Evolutionary conservation across 2,113 vertebrate species (phyloP).

Genomic region (Rhagologus leucostigma): DNA sequence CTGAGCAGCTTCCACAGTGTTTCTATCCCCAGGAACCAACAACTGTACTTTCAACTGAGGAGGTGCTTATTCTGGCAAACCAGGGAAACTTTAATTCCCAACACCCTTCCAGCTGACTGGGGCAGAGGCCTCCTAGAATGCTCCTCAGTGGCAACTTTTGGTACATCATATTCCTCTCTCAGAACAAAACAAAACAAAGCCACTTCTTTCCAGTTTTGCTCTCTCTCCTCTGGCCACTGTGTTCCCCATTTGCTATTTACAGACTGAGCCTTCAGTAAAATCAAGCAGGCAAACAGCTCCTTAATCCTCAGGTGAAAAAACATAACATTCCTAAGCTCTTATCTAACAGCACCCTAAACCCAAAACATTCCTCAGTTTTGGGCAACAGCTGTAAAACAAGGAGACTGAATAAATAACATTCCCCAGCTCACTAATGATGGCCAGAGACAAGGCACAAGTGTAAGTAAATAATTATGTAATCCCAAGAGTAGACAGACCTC

Average conservation of each 20-base stretch:
- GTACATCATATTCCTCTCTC: neutral
- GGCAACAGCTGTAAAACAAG: neutral
- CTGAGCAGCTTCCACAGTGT: neutral
- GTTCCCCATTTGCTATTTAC: neutral
- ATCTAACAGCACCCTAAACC: neutral
- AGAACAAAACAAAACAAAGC: neutral
- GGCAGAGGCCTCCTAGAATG: neutral
- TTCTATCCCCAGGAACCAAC: neutral
- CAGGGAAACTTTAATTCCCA: neutral
- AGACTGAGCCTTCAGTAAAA: neutral
- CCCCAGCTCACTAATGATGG: neutral
- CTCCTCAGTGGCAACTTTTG: neutral
- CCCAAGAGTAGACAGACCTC: neutral
- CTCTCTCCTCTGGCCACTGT: neutral
- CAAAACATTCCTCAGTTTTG: neutral
- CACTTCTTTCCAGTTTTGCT: neutral
- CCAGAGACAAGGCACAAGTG: neutral
- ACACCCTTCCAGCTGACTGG: neutral
- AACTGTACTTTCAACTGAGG: neutral
- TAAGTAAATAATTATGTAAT: neutral
- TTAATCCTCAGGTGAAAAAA: neutral
- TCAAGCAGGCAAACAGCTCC: neutral
- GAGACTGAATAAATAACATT: neutral
- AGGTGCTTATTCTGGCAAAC: neutral
- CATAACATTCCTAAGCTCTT: neutral